Percentiles rank a stretch among this genome's conserved stretches.
Conservation (phyloP, 2,797 vertebrate genomes). For the Nyctibius grandis region DNA sequence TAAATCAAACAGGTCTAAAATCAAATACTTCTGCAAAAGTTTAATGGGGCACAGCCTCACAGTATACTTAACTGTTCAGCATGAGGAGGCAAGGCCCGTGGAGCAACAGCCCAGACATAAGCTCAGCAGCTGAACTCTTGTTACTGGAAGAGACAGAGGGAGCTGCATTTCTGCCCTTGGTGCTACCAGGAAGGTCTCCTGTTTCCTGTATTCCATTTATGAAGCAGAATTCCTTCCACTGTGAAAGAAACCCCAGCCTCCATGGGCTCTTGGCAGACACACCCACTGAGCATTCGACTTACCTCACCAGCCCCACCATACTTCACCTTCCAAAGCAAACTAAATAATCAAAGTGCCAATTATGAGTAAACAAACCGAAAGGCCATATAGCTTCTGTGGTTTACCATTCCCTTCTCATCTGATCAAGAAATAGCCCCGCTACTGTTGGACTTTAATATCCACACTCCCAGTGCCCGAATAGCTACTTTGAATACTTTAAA, state of each 20-base stretch:
- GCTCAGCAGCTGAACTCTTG: background rate
- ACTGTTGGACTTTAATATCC: background rate
- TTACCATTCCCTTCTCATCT: background rate
- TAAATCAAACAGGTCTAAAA: background rate
- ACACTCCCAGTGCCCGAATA: background rate
- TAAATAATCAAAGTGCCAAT: background rate
- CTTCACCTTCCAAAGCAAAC: background rate
- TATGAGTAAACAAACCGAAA: background rate
- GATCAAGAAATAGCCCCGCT: background rate
- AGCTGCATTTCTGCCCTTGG: background rate
- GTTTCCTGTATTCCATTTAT: background rate
- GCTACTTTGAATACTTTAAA: conserved; percentile 19
- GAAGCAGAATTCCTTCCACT: background rate
- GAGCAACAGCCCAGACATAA: background rate
- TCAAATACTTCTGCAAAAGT: background rate
- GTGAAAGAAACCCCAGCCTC: background rate
- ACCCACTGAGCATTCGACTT: background rate
- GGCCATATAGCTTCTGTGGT: background rate
- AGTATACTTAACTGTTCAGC: background rate
- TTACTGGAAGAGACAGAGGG: background rate
- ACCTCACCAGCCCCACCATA: background rate
- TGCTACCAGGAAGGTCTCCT: background rate
- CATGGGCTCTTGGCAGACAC: background rate
- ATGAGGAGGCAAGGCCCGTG: background rate
- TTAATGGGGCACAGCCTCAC: background rate